Base-by-base conservation (phyloP, 2,113 vertebrate genomes). In the Coryphaenoides rupestris region DNA sequence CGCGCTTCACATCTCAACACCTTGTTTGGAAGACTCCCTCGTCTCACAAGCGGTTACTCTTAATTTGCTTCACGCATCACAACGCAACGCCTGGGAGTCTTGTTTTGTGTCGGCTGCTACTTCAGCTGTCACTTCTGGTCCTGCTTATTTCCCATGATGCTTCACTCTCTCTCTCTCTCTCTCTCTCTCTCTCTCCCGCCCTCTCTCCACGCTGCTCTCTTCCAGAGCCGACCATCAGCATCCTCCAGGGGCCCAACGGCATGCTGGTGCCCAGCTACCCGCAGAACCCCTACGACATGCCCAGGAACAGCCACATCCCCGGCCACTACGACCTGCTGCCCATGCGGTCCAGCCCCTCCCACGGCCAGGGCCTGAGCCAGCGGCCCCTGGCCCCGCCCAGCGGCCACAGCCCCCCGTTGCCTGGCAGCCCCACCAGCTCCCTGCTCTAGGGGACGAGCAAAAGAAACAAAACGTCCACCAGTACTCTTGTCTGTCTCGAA, bases 271-370 rank as follows among this genome's bases (percentile, higher is more conserved):
- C 93, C 85, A 84, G 79, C 74, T 94, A 90, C 87, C 80, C 91
- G 28, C 95, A 96, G 84, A 94, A 84, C 61, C 93, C 93, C 0
- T 97, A 98, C 0, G 94, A 96, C 88, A 88, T 96, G 62, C 95
- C 95, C 60, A 90, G 89, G 84, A 97, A 95, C 91, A 95, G 95
- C 65, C 93, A 95, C 89, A 95, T 98, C 78, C 94, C 93, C 2
- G 83, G 92, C 40, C 95, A 97, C 87, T 98, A 96, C 3, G 95
- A 96, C 90, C 89, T 98, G 46, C 93, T 97, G 73, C 95, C 95
- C 0, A 79, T 93, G 16, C 87, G 94, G 65, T 90, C 91, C 70
- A 94, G 93, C 80, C 92, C 93, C 0, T 68, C 84, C 9, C 84
- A 93, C 92, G 93, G 92, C 62, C 91, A 93, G 82, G 91, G 93